phyloP scores from a whole-genome alignment of 2,797 vertebrate species.

The Sebastes flavidus region DNA sequence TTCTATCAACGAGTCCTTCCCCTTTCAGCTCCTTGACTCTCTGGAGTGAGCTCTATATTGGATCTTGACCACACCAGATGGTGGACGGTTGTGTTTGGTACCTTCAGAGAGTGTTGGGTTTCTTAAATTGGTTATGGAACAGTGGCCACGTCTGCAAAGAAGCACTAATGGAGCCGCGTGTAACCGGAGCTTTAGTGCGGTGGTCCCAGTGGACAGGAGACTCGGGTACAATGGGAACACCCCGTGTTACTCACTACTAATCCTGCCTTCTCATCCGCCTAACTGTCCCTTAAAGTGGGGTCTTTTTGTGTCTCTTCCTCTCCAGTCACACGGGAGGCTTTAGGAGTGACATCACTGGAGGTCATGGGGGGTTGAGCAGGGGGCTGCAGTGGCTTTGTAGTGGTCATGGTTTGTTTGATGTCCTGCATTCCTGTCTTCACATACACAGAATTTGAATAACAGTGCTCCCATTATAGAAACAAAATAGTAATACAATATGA shows the following conservation, averaged over 20 bases:
- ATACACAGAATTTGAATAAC: neutral
- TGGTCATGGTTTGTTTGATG: conserved; percentile 20
- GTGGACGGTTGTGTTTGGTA: conserved; percentile 31
- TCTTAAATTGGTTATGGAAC: conserved; percentile 62
- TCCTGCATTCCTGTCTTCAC: conserved; percentile 19
- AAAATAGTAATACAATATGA: neutral
- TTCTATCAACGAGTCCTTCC: conserved; percentile 18
- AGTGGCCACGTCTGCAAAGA: conserved; percentile 58
- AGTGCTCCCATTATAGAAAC: neutral
- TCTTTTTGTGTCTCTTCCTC: conserved; percentile 32
- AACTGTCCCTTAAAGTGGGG: conserved; percentile 37
- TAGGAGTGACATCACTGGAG: conserved; percentile 60
- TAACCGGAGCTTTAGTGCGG: conserved; percentile 61
- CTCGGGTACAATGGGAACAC: conserved; percentile 18
- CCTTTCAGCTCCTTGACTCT: conserved; percentile 21
- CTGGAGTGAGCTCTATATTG: conserved; percentile 3
- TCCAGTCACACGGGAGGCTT: conserved; percentile 57
- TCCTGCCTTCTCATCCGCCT: neutral
- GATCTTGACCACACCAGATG: conserved; percentile 60
- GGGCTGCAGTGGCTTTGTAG: conserved; percentile 30
- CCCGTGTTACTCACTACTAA: conserved; percentile 19
- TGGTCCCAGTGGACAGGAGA: conserved; percentile 51
- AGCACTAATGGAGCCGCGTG: conserved; percentile 62
- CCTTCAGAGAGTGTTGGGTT: conserved; percentile 59
- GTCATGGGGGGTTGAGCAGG: conserved; percentile 27